These are phyloP conservation scores for Fragum whitleyi DNA, from an alignment of 2,888 invertebrate genomes.

Conservation along the genomic window DNA sequence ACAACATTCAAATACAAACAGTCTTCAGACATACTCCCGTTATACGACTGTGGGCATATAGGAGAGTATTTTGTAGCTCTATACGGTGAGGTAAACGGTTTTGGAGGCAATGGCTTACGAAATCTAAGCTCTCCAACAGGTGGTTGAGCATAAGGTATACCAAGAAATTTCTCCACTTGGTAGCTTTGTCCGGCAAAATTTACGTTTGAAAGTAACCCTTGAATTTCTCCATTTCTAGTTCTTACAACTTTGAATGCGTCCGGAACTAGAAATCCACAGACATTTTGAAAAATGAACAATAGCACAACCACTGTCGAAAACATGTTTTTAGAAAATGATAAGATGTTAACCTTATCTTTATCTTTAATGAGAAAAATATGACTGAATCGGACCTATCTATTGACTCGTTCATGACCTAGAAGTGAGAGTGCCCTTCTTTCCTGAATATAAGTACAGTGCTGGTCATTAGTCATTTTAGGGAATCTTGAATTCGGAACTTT, in stretches of 20 bases:
- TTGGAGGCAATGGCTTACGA: constrained; percentile 18
- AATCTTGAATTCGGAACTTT: too few relatives aligned
- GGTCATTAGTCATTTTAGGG: too few relatives aligned
- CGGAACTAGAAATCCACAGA: constrained; percentile 10
- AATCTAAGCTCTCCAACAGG: constrained; percentile 28
- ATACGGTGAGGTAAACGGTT: background rate
- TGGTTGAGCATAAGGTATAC: constrained; percentile 38
- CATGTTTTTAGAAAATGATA: background rate
- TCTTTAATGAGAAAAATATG: too few relatives aligned
- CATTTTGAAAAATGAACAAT: too few relatives aligned
- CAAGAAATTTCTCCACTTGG: constrained; percentile 21
- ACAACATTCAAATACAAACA: constrained; percentile 63
- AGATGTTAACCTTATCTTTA: background rate
- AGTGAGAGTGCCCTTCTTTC: too few relatives aligned
- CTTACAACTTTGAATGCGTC: constrained; percentile 4
- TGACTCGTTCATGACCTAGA: too few relatives aligned
- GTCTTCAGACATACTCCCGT: constrained; percentile 41
- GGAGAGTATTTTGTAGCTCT: constrained; percentile 6
- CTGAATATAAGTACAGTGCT: too few relatives aligned
- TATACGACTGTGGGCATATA: background rate
- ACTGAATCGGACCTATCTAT: too few relatives aligned
- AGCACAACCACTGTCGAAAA: background rate
- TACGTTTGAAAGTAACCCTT: background rate
- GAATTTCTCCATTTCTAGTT: constrained; percentile 31
- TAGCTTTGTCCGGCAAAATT: constrained; percentile 4